A percentile compares a stretch with the other conserved stretches of the same genome.
These are phyloP conservation scores for Pelodytes ibericus DNA, from an alignment of 2,797 vertebrate genomes.

Conservation along the genomic window DNA sequence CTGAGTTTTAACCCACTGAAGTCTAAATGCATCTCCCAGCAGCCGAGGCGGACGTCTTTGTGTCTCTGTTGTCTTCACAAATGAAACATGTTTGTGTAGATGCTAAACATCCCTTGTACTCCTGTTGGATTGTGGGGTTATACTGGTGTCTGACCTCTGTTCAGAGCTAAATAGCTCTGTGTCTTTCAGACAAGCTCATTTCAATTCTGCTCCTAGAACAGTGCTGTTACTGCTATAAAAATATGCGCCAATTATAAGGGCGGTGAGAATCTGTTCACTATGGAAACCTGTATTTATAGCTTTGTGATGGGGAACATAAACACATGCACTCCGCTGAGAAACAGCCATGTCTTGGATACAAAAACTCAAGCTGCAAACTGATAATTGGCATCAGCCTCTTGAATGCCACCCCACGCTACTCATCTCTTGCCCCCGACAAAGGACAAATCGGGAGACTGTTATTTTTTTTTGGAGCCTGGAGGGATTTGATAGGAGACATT, in stretches of 20 bases:
- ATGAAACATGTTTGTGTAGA: neutral
- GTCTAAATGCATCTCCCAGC: too few relatives aligned
- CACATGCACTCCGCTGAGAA: conserved; percentile 44
- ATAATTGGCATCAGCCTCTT: conserved; percentile 25
- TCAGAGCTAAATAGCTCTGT: conserved; percentile 9
- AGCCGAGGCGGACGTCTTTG: too few relatives aligned
- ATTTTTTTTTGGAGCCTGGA: too few relatives aligned
- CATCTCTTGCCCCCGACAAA: neutral
- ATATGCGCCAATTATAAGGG: conserved; percentile 55
- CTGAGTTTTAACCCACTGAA: too few relatives aligned
- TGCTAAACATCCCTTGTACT: conserved; percentile 8
- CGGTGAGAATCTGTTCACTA: conserved; percentile 44
- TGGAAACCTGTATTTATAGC: conserved; percentile 57
- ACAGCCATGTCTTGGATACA: conserved; percentile 26
- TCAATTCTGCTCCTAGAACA: conserved; percentile 38
- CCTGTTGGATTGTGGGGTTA: conserved; percentile 17
- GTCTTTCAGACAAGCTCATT: conserved; percentile 18
- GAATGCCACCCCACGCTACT: neutral
- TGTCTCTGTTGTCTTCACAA: neutral
- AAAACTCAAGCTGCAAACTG: conserved; percentile 5
- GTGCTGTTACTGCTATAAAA: conserved; percentile 50
- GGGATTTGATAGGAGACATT: too few relatives aligned
- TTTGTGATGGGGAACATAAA: conserved; percentile 46
- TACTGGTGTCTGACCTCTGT: conserved; percentile 19
- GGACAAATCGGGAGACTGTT: neutral